phyloP scores from a whole-genome alignment of 2,113 vertebrate genomes.

The Phrynosoma platyrhinos region DNA sequence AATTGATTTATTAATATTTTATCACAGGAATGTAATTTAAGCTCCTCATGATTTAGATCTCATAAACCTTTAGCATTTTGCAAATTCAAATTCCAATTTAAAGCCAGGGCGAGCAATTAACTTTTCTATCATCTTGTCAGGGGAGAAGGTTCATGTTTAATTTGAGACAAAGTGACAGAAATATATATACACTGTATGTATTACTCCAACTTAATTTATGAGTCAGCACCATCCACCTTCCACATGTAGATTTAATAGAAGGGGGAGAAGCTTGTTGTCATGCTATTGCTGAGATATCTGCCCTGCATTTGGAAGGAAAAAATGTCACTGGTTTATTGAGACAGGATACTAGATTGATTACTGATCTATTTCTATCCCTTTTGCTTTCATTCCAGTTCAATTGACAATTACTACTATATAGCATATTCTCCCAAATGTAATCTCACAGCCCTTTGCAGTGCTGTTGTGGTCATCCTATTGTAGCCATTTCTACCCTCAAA shows the following conservation, averaged over 20 bases:
- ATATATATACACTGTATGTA: constrained; percentile 89
- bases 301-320: constrained; percentile 67
- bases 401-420: constrained; percentile 61
- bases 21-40: constrained; percentile 93
- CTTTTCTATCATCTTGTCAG: constrained; percentile 92
- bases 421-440: constrained; percentile 52
- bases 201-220: constrained; percentile 87
- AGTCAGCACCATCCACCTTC: constrained; percentile 86
- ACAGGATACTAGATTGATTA: constrained; percentile 64
- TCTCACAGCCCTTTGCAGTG: constrained; percentile 9
- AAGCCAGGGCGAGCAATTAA: constrained; percentile 91
- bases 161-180: constrained; percentile 91
- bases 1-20: constrained; percentile 94
- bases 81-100: constrained; percentile 93
- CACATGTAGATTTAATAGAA: constrained; percentile 82
- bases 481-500: neutral
- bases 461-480: constrained; percentile 20
- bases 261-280: constrained; percentile 68
- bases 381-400: constrained; percentile 76
- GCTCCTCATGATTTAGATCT: constrained; percentile 90
- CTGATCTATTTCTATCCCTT: constrained; percentile 71
- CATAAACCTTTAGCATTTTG: constrained; percentile 93
- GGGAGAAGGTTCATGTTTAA: constrained; percentile 90
- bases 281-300: constrained; percentile 64
- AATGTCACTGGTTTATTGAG: constrained; percentile 64